These are phyloP conservation scores for Corythoichthys haematopterus DNA, from an alignment of 2,113 vertebrate genomes.

Conservation along the genomic window DNA sequence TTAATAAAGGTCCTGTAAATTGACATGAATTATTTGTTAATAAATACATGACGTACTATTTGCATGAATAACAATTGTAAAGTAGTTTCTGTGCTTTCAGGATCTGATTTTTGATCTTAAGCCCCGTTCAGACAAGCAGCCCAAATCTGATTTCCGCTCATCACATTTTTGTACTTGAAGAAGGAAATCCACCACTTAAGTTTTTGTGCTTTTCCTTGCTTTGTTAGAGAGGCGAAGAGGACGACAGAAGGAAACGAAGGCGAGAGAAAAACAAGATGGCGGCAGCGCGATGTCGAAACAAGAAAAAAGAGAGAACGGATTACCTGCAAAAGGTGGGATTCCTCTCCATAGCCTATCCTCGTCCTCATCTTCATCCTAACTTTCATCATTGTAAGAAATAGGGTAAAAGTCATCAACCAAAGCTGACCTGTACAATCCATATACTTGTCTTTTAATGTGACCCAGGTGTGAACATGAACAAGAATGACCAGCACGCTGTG, in stretches of 20 bases:
- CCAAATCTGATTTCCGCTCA: no score
- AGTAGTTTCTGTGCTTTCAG: not conserved
- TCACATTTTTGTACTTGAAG: not conserved
- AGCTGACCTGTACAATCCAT: no score
- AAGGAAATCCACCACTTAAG: not conserved
- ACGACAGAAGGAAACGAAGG: slow-evolving; percentile 89
- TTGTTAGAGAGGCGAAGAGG: slow-evolving; percentile 86
- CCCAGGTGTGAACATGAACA: no score
- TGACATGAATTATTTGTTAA: no score
- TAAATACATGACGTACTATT: no score
- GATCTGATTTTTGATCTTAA: not conserved
- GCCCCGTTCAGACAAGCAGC: no score
- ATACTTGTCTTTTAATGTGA: no score
- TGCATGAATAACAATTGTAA: no score
- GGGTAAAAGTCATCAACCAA: not conserved
- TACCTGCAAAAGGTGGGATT: slow-evolving; percentile 87
- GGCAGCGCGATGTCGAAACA: slow-evolving; percentile 93
- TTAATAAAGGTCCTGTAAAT: no score
- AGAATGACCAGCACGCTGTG: no score
- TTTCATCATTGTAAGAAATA: not conserved
- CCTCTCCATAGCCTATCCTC: not conserved
- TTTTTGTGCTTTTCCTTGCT: not conserved
- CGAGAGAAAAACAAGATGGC: slow-evolving; percentile 98
- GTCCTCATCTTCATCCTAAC: not conserved
- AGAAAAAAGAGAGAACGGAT: slow-evolving; percentile 95